Evolutionary conservation across 2,797 vertebrate genomes (phyloP).

Genomic region (Pagetopsis macropterus): DNA sequence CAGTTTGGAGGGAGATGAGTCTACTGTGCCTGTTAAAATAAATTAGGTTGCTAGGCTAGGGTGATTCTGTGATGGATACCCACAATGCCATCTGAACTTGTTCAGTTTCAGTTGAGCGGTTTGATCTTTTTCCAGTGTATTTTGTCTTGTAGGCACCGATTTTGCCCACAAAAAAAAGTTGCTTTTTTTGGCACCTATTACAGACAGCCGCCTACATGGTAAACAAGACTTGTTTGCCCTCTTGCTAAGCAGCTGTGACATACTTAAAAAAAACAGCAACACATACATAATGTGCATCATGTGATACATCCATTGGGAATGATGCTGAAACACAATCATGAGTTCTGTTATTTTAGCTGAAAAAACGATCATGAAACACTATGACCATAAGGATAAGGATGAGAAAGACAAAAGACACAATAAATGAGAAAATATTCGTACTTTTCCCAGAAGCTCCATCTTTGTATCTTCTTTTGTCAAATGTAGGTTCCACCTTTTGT

Average conservation of each 20-base stretch:
- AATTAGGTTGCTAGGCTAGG: slow-evolving; percentile 1
- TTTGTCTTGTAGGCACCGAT: no score
- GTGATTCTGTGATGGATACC: slow-evolving; percentile 15
- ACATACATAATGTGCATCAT: background rate
- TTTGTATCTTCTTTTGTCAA: slow-evolving; percentile 8
- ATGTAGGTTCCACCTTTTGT: background rate
- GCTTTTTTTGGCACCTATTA: background rate
- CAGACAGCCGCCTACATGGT: slow-evolving; percentile 1
- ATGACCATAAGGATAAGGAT: slow-evolving; percentile 4
- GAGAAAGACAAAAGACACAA: background rate
- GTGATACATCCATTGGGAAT: slow-evolving; percentile 6
- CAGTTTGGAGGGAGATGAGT: slow-evolving; percentile 22
- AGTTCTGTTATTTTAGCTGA: background rate
- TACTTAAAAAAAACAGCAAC: slow-evolving; percentile 14
- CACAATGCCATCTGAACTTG: slow-evolving; percentile 8
- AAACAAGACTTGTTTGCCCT: slow-evolving; percentile 20
- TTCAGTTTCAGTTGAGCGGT: background rate
- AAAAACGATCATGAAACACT: background rate
- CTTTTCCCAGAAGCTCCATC: background rate
- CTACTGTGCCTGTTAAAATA: slow-evolving; percentile 1
- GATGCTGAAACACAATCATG: background rate
- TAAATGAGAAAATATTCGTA: background rate
- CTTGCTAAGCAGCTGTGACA: slow-evolving; percentile 41
- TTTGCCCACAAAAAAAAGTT: no score
- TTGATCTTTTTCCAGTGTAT: no score